These are phyloP conservation scores for Cynopterus sphinx DNA, from an alignment of 2,797 vertebrate genomes.

Conservation along the genomic window DNA sequence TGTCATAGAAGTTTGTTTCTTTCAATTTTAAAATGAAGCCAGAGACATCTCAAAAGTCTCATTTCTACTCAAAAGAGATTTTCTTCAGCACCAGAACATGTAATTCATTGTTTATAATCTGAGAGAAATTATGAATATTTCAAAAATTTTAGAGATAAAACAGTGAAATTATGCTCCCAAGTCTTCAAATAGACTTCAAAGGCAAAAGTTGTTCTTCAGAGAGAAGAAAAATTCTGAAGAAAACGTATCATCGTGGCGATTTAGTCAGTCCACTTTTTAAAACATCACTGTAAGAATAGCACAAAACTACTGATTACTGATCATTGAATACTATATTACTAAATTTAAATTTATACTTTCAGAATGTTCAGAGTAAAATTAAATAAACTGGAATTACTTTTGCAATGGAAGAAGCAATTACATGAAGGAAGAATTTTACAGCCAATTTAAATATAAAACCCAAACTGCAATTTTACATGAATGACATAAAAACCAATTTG, in stretches of 20 bases:
- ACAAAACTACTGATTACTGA: slow-evolving; percentile 13
- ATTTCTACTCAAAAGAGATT: slow-evolving; percentile 7
- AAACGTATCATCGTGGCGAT: background rate
- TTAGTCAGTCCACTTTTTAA: slow-evolving; percentile 12
- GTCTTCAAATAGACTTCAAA: slow-evolving; percentile 44
- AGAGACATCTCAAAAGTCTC: background rate
- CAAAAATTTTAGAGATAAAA: background rate
- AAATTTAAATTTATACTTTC: slow-evolving; percentile 39
- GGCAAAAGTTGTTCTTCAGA: background rate
- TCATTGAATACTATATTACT: background rate
- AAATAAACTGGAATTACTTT: background rate
- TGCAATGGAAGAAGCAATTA: background rate
- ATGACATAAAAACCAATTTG: background rate
- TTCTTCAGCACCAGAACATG: background rate
- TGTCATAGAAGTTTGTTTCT: background rate
- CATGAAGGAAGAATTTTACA: background rate
- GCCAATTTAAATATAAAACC: background rate
- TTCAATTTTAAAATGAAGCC: slow-evolving; percentile 16
- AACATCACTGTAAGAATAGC: background rate
- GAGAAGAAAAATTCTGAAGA: background rate
- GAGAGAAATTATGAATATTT: slow-evolving; percentile 36
- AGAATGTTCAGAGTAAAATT: background rate
- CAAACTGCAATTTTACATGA: background rate
- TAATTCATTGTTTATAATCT: background rate
- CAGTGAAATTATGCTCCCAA: background rate